phyloP scores from a whole-genome alignment of 2,797 vertebrate species.

The Zalophus californianus region DNA sequence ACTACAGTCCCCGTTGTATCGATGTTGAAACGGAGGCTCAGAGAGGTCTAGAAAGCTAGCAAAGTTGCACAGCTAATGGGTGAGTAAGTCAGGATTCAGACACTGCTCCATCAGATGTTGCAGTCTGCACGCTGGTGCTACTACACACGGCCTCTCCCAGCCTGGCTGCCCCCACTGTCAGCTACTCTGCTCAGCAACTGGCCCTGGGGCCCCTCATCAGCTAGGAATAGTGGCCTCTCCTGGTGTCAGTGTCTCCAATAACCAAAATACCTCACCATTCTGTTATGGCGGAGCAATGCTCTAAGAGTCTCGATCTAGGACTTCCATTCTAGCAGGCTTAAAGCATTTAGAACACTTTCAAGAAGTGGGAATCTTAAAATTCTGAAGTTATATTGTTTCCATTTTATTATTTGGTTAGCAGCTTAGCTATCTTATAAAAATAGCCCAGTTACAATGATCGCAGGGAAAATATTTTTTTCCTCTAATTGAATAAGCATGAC shows the following conservation, averaged over 20 bases:
- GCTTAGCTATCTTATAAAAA: neutral
- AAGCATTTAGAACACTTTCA: neutral
- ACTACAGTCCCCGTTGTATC: neutral
- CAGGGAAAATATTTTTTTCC: neutral
- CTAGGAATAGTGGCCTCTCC: neutral
- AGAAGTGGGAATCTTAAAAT: conserved; percentile 34
- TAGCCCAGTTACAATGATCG: neutral
- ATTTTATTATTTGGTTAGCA: conserved; percentile 41
- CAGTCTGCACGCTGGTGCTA: neutral
- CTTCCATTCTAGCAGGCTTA: neutral
- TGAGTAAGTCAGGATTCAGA: neutral
- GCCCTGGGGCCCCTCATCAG: neutral
- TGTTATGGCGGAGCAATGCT: neutral
- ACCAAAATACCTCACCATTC: neutral
- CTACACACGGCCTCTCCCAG: accelerated
- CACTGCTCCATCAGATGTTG: neutral
- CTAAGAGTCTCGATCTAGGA: neutral
- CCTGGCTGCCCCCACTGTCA: neutral
- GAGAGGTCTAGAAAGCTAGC: neutral
- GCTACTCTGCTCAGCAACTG: neutral
- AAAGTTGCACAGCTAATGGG: neutral
- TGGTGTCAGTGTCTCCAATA: neutral
- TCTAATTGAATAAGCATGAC: conserved; percentile 4
- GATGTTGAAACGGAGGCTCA: neutral
- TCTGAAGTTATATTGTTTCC: neutral